phyloP scores from a whole-genome alignment of 2,888 invertebrate genomes.

The Molanna angustata region DNA sequence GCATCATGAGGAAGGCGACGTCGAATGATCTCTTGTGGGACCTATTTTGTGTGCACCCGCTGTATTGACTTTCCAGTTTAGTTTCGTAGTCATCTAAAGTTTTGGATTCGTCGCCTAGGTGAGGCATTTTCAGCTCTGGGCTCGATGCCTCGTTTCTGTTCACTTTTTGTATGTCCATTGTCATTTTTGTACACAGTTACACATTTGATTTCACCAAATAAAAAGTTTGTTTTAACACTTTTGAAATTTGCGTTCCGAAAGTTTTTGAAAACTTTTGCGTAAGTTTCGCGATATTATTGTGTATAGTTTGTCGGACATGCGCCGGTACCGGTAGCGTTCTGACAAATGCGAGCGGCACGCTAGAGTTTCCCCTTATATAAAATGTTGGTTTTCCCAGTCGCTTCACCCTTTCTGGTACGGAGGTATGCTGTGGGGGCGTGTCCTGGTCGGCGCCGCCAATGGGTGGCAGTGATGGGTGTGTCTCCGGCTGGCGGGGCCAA shows the following conservation, averaged over 20 bases:
- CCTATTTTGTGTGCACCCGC: slow-evolving; percentile 43
- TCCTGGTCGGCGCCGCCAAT: slow-evolving; percentile 41
- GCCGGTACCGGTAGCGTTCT: slow-evolving; percentile 12
- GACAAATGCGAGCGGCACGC: slow-evolving; percentile 40
- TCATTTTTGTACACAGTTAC: slow-evolving; percentile 45
- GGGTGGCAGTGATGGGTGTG: slow-evolving; percentile 45
- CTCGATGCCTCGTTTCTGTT: slow-evolving; percentile 52
- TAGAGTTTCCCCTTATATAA: slow-evolving; percentile 54
- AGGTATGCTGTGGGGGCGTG: slow-evolving; percentile 46
- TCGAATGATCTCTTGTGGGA: slow-evolving; percentile 79
- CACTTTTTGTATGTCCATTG: slow-evolving; percentile 65
- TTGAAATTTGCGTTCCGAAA: background rate
- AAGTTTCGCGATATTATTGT: background rate
- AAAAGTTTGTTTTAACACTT: background rate
- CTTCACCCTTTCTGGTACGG: slow-evolving; percentile 37
- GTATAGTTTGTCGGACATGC: slow-evolving; percentile 17
- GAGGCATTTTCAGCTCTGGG: slow-evolving; percentile 50
- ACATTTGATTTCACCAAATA: slow-evolving; percentile 9
- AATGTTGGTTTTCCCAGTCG: slow-evolving; percentile 51
- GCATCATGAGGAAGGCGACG: slow-evolving; percentile 86
- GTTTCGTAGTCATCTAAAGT: slow-evolving; percentile 51
- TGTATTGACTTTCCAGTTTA: slow-evolving; percentile 46
- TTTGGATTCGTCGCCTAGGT: slow-evolving; percentile 45
- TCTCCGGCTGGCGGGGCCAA: slow-evolving; percentile 43
- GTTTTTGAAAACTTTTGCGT: background rate